These are phyloP conservation scores for Zaprionus lachaisei DNA, from an alignment of 1,140 invertebrate genomes.

Conservation along the genomic window DNA sequence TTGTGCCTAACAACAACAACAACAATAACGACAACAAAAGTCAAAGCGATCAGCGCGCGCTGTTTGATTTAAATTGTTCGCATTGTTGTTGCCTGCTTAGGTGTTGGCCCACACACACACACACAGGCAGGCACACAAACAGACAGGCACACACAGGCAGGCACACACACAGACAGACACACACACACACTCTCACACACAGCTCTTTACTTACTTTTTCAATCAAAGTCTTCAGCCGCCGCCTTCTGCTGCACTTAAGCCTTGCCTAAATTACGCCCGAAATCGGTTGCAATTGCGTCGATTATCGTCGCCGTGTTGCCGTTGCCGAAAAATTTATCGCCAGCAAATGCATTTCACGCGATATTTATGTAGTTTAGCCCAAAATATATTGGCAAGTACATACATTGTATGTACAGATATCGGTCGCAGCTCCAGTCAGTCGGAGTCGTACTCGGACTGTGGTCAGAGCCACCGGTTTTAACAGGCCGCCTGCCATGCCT, in stretches of 20 bases:
- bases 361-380: conserved; percentile 77
- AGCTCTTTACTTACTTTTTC: conserved; percentile 29
- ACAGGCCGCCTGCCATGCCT: conserved; percentile 48
- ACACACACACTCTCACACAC: not conserved
- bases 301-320: conserved; percentile 73
- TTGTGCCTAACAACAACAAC: conserved; percentile 72
- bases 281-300: conserved; percentile 82
- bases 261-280: conserved; percentile 80
- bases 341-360: conserved; percentile 78
- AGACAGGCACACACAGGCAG: not conserved
- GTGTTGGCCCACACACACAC: conserved; percentile 47
- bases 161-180: not conserved
- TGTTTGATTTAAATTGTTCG: conserved; percentile 79
- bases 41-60: conserved; percentile 55
- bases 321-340: conserved; percentile 71
- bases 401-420: conserved; percentile 23
- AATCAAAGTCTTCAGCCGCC: conserved; percentile 39
- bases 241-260: conserved; percentile 64
- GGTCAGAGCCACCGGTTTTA: conserved; percentile 71
- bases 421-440: conserved; percentile 45
- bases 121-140: conserved; percentile 4
- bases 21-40: conserved; percentile 23
- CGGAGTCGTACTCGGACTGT: conserved; percentile 33
- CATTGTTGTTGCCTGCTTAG: conserved; percentile 52
- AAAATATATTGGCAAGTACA: conserved; percentile 44